phyloP scores from a whole-genome alignment of 92 coral and sea anemone genomes.

The Porites lobata region DNA sequence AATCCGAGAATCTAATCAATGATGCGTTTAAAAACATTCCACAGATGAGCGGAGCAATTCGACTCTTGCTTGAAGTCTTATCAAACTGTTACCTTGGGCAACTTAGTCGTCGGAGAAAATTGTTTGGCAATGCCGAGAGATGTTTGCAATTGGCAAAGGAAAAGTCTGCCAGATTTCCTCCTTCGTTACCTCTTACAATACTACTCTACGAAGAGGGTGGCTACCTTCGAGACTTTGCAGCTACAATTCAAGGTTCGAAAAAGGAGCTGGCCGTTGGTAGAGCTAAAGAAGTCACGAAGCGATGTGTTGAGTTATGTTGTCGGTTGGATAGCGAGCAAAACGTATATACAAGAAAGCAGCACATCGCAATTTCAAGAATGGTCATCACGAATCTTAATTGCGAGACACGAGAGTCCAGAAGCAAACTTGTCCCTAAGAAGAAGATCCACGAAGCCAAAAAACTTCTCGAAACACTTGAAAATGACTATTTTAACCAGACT shows the following conservation, averaged over 20 bases:
- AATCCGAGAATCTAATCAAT: not conserved
- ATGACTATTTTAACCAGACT: not conserved
- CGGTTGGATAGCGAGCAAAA: not conserved
- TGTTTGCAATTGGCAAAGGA: not conserved
- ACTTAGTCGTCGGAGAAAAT: constrained; percentile 2
- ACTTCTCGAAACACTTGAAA: not conserved
- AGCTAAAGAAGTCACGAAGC: not conserved
- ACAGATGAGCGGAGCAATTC: not conserved
- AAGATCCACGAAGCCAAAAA: not conserved
- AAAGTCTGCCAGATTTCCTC: not conserved
- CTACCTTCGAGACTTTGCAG: constrained; percentile 4
- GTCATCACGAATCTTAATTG: not conserved
- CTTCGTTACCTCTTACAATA: not conserved
- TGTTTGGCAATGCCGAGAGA: not conserved
- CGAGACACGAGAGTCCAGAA: not conserved
- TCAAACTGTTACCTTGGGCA: not conserved
- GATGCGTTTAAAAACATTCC: not conserved
- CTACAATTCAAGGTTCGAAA: not conserved
- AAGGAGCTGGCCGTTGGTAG: not conserved
- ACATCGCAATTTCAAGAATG: not conserved
- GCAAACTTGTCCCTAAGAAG: not conserved
- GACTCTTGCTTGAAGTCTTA: not conserved
- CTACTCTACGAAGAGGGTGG: constrained; percentile 18
- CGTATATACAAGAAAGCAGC: not conserved
- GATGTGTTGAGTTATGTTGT: not conserved